Conservation (phyloP, 2,797 vertebrate species). For the Lithobates sylvaticus region DNA sequence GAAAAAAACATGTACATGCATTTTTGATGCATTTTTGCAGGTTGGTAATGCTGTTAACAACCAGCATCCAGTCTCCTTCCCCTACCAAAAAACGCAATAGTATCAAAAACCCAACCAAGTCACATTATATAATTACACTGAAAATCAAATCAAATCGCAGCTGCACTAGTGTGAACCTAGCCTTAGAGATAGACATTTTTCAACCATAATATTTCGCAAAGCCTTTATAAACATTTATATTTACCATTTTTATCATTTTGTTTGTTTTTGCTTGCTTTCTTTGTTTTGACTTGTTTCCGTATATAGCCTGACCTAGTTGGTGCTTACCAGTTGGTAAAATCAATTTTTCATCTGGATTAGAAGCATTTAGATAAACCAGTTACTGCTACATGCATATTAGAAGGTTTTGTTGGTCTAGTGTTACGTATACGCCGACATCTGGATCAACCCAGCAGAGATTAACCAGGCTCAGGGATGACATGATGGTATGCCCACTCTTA, state of each 20-base stretch:
- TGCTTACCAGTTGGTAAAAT: constrained; percentile 53
- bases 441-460: constrained; percentile 52
- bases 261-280: background rate
- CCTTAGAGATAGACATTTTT: too few species aligned
- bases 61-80: too few species aligned
- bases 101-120: too few species aligned
- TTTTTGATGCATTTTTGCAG: too few species aligned
- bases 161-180: too few species aligned
- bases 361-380: constrained; percentile 56
- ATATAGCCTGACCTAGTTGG: constrained; percentile 54
- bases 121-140: too few species aligned
- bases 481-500: constrained; percentile 35
- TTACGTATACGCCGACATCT: constrained; percentile 53
- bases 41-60: too few species aligned
- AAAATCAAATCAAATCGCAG: too few species aligned
- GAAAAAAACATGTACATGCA: too few species aligned
- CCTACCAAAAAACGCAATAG: too few species aligned
- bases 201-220: background rate
- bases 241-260: background rate
- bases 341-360: constrained; percentile 62
- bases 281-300: constrained; percentile 13
- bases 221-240: background rate
- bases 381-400: constrained; percentile 49
- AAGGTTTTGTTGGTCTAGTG: constrained; percentile 41
- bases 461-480: constrained; percentile 32